phyloP scores from a whole-genome alignment of 2,113 vertebrate species.

The Craseonycteris thonglongyai region DNA sequence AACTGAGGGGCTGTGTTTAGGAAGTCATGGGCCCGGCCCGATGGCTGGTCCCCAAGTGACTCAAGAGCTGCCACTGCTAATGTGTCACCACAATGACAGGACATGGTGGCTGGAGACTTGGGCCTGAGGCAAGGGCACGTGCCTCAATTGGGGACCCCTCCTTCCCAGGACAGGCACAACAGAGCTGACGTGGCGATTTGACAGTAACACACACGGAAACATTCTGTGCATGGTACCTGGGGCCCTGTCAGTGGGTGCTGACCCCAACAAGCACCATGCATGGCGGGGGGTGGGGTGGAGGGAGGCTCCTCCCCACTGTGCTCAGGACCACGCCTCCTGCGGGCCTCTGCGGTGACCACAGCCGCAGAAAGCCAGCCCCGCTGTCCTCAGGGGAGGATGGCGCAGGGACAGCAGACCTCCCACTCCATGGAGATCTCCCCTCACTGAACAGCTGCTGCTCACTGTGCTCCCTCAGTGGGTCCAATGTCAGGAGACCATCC shows the following conservation, averaged over 20 bases:
- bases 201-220: accelerated
- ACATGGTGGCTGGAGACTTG: accelerated
- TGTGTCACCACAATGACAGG: accelerated
- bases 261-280: neutral
- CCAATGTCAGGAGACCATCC: accelerated
- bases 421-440: neutral
- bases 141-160: too few species aligned
- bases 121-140: too few species aligned
- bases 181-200: accelerated
- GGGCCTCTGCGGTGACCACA: neutral
- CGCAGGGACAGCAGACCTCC: accelerated
- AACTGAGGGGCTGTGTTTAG: neutral
- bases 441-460: accelerated
- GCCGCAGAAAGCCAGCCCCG: neutral
- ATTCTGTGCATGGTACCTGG: accelerated
- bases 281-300: accelerated
- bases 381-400: neutral
- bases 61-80: neutral
- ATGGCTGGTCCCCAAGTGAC: neutral
- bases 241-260: neutral
- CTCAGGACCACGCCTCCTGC: accelerated
- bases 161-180: accelerated
- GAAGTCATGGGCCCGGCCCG: neutral
- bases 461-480: accelerated
- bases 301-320: neutral